Conservation (phyloP, 2,797 vertebrate genomes). For the Paedocypris micromegethes region DNA sequence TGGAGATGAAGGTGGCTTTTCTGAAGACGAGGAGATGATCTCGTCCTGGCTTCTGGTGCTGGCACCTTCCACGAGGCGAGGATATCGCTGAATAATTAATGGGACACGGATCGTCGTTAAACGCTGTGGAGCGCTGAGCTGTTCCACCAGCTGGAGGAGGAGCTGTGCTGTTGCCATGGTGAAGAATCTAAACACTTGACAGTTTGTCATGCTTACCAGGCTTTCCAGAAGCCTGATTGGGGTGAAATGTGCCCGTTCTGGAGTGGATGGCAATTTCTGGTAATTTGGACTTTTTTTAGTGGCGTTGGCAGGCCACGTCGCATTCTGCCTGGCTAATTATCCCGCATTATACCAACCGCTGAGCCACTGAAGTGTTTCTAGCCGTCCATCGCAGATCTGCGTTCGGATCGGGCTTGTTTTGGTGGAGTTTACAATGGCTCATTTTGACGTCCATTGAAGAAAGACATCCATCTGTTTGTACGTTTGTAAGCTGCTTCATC, state of each 20-base stretch:
- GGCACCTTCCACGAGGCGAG: constrained; percentile 29
- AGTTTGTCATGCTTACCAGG: constrained; percentile 53
- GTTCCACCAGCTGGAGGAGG: constrained; percentile 55
- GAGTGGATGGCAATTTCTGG: constrained; percentile 31
- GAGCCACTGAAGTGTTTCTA: neutral
- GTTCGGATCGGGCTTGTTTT: too few relatives aligned
- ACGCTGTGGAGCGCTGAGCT: constrained; percentile 48
- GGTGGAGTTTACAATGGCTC: too few relatives aligned
- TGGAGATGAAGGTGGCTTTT: neutral
- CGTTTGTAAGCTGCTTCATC: too few relatives aligned
- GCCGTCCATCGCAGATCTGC: neutral
- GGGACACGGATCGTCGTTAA: constrained; percentile 41
- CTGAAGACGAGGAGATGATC: constrained; percentile 50
- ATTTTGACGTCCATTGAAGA: too few relatives aligned
- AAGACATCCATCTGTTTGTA: too few relatives aligned
- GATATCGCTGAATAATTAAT: constrained; percentile 54
- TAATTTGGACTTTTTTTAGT: constrained; percentile 30
- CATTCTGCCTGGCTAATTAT: constrained; percentile 20
- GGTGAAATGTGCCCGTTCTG: constrained; percentile 26
- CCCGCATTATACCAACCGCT: constrained; percentile 4
- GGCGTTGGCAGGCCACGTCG: constrained; percentile 20
- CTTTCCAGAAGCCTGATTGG: constrained; percentile 45
- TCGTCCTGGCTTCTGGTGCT: constrained; percentile 53
- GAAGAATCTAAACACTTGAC: constrained; percentile 36
- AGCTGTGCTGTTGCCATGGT: constrained; percentile 59